Evolutionary conservation across 2,113 vertebrate species (phyloP).

Genomic region (Siniperca knerii): DNA sequence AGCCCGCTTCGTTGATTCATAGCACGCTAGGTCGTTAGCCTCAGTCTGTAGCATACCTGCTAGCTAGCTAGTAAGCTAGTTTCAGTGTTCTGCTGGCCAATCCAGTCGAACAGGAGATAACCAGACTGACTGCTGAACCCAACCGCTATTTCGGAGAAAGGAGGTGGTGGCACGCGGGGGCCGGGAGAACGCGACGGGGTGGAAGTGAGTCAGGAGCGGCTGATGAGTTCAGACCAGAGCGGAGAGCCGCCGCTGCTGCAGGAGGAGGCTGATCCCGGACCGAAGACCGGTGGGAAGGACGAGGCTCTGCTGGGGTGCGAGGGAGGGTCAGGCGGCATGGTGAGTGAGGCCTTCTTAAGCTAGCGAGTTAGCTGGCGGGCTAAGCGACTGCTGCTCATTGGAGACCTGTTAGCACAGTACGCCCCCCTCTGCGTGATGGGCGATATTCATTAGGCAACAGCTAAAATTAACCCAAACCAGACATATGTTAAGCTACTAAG

Average conservation of each 20-base stretch:
- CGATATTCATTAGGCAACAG: slow-evolving; percentile 22
- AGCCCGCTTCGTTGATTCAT: slow-evolving; percentile 76
- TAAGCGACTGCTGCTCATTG: slow-evolving; percentile 26
- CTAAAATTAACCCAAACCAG: slow-evolving; percentile 32
- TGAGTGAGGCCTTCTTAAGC: slow-evolving; percentile 82
- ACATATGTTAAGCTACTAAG: neutral
- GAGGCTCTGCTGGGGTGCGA: slow-evolving; percentile 80
- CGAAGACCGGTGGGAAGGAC: slow-evolving; percentile 81
- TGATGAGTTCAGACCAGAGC: slow-evolving; percentile 90
- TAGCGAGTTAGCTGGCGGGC: slow-evolving; percentile 41
- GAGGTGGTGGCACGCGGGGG: slow-evolving; percentile 77
- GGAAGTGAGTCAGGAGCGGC: slow-evolving; percentile 86
- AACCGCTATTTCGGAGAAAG: slow-evolving; percentile 40
- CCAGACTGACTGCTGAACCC: slow-evolving; percentile 58
- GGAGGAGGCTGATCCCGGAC: slow-evolving; percentile 86
- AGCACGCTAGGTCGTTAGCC: slow-evolving; percentile 76
- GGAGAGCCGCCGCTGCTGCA: slow-evolving; percentile 87
- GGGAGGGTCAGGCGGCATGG: slow-evolving; percentile 85
- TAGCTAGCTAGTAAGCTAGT: slow-evolving; percentile 68
- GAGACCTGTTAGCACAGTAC: slow-evolving; percentile 55
- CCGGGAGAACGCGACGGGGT: slow-evolving; percentile 84
- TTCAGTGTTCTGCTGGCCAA: slow-evolving; percentile 49
- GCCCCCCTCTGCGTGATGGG: neutral
- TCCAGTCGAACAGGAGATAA: slow-evolving; percentile 59
- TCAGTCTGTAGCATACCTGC: slow-evolving; percentile 56